Evolutionary conservation across 2,797 vertebrate species (phyloP).

Genomic region (Alfaro cultratus): DNA sequence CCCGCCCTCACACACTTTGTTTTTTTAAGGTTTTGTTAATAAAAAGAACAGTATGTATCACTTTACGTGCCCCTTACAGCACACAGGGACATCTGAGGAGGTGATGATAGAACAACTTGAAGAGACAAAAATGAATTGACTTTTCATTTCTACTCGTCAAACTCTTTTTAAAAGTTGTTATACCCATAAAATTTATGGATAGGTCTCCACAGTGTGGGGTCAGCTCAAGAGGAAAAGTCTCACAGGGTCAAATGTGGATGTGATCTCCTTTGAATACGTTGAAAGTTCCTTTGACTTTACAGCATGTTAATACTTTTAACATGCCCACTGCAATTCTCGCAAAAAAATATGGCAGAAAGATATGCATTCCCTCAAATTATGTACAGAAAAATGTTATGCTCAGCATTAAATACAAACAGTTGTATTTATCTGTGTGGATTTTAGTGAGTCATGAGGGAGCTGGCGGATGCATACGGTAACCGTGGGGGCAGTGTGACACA

Average conservation of each 20-base stretch:
- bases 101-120: slow-evolving; percentile 34
- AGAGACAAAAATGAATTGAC: slow-evolving; percentile 17
- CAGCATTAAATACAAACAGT: background rate
- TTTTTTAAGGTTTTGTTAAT: slow-evolving; percentile 30
- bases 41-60: slow-evolving; percentile 16
- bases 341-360: background rate
- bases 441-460: background rate
- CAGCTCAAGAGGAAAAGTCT: slow-evolving; percentile 31
- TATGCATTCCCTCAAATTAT: background rate
- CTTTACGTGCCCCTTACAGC: background rate
- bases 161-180: slow-evolving; percentile 12
- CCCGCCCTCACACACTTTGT: background rate
- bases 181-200: slow-evolving; percentile 21
- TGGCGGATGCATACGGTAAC: background rate
- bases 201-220: slow-evolving; percentile 19
- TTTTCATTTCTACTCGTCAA: slow-evolving; percentile 18
- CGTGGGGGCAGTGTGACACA: background rate
- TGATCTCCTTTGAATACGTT: background rate
- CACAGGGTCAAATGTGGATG: slow-evolving; percentile 27
- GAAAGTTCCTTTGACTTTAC: background rate
- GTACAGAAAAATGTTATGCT: background rate
- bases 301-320: background rate
- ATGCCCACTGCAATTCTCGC: background rate
- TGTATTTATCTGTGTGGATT: background rate
- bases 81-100: slow-evolving; percentile 12